Conservation (phyloP, 2,888 invertebrate species). For the Drosophila aldrichi region DNA sequence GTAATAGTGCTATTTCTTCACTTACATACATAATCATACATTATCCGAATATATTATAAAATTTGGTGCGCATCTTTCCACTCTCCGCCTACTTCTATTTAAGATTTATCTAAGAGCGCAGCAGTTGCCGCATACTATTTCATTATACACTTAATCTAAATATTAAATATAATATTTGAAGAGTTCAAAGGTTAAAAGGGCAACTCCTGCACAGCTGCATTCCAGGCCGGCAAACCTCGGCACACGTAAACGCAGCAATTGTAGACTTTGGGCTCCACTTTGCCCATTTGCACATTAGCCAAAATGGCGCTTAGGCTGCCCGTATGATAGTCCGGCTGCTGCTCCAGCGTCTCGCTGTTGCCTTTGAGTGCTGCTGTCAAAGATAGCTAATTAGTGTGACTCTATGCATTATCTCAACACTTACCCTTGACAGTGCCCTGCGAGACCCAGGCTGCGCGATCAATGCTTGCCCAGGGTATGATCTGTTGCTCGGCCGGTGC, state of each 20-base stretch:
- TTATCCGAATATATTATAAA: neutral
- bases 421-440: constrained; percentile 79
- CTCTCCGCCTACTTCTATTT: neutral
- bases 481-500: constrained; percentile 78
- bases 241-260: constrained; percentile 80
- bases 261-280: constrained; percentile 68
- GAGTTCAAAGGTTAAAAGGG: constrained; percentile 33
- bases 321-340: constrained; percentile 60
- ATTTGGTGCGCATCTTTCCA: neutral
- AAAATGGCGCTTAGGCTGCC: constrained; percentile 77
- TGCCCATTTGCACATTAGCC: constrained; percentile 72
- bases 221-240: constrained; percentile 82
- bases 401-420: neutral
- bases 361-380: constrained; percentile 17
- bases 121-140: neutral
- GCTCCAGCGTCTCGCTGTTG: constrained; percentile 16
- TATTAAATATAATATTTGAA: no score
- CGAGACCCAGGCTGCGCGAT: constrained; percentile 85
- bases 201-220: constrained; percentile 70
- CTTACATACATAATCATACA: neutral
- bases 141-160: neutral
- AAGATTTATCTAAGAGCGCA: constrained; percentile 31
- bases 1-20: neutral
- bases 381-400: neutral
- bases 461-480: constrained; percentile 86